A percentile compares a stretch with the other conserved stretches of the same genome.
These are phyloP conservation scores for Acromyrmex heyeri DNA, from an alignment of 1,140 invertebrate species.

Conservation along the genomic window DNA sequence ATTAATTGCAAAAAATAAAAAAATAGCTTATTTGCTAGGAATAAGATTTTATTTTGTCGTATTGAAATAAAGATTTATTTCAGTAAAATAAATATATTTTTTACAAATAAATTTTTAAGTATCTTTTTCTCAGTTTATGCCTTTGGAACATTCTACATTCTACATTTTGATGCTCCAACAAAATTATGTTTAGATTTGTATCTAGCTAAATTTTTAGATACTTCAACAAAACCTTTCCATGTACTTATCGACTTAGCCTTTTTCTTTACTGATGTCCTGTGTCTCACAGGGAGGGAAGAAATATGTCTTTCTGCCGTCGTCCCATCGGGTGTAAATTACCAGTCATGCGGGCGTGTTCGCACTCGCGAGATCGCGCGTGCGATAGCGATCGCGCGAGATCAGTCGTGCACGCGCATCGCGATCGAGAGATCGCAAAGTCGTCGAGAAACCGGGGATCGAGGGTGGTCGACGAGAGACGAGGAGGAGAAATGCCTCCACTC, in stretches of 20 bases:
- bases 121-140: too few species aligned
- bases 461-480: constrained; percentile 36
- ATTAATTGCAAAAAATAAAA: too few species aligned
- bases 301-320: constrained; percentile 1
- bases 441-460: constrained; percentile 4
- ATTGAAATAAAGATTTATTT: too few species aligned
- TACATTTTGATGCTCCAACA: too few species aligned
- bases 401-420: neutral
- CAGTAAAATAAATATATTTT: too few species aligned
- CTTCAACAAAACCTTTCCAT: too few species aligned
- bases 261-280: neutral
- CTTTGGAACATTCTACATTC: too few species aligned
- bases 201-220: too few species aligned
- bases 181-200: too few species aligned
- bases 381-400: constrained; percentile 40
- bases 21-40: too few species aligned
- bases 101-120: too few species aligned
- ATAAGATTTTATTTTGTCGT: too few species aligned
- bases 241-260: neutral
- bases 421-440: constrained; percentile 16
- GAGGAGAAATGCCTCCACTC: constrained; percentile 2
- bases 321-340: constrained; percentile 48
- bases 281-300: neutral
- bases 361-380: constrained; percentile 55
- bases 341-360: constrained; percentile 65